phyloP scores from a whole-genome alignment of 2,888 invertebrate genomes.

The Hermaeophaga mercurialis region DNA sequence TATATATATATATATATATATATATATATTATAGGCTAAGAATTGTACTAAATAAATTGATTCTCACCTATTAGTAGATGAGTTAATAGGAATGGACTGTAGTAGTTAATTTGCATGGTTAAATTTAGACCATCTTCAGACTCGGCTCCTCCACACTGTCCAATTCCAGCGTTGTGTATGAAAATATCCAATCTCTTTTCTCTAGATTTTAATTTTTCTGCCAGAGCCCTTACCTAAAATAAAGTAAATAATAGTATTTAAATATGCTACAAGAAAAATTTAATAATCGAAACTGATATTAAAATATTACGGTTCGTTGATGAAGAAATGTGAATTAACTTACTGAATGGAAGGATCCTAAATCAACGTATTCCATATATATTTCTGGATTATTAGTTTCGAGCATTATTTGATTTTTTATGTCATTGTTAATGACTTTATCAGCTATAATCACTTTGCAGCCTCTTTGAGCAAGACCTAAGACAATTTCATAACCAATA shows the following conservation, averaged over 20 bases:
- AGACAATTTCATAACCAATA: slow-evolving; percentile 57
- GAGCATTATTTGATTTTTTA: slow-evolving; percentile 43
- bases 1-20: no score
- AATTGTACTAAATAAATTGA: no score
- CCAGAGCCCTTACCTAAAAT: slow-evolving; percentile 56
- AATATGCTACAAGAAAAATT: no score
- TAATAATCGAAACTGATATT: no score
- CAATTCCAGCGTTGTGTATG: slow-evolving; percentile 69
- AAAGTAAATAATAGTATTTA: no score
- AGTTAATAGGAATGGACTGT: slow-evolving; percentile 73
- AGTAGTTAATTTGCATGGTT: slow-evolving; percentile 71
- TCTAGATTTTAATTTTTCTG: slow-evolving; percentile 60
- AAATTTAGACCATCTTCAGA: slow-evolving; percentile 64
- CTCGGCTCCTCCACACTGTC: slow-evolving; percentile 58
- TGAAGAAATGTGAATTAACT: slow-evolving; percentile 51
- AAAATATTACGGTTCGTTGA: no score
- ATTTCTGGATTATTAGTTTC: slow-evolving; percentile 51
- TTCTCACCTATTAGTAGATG: slow-evolving; percentile 62
- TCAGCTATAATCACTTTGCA: slow-evolving; percentile 62
- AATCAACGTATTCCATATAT: slow-evolving; percentile 58
- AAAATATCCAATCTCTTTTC: slow-evolving; percentile 65
- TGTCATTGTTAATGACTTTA: slow-evolving; percentile 40
- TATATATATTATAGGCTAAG: no score
- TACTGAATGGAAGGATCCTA: slow-evolving; percentile 62
- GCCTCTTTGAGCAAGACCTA: slow-evolving; percentile 57